A percentile compares a stretch with the other conserved stretches of the same genome.
Evolutionary conservation across 1,140 invertebrate species (phyloP).

Genomic region (Saccostrea echinata): DNA sequence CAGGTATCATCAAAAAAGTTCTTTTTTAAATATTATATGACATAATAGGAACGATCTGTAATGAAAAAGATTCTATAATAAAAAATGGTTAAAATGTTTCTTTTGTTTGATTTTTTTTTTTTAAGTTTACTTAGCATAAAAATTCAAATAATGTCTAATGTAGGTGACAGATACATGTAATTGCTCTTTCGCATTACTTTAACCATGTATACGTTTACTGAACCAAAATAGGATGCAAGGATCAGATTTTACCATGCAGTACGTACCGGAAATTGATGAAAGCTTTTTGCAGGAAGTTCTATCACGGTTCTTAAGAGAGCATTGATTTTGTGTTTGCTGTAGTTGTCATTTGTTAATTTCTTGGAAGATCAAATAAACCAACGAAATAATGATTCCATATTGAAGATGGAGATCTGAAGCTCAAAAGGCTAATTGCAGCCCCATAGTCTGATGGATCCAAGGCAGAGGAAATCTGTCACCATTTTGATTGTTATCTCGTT

Average conservation of each 20-base stretch:
- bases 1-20: no score
- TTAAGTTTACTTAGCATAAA: background rate
- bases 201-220: slow-evolving; percentile 4
- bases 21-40: no score
- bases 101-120: no score
- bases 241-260: slow-evolving; percentile 22
- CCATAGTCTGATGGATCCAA: background rate
- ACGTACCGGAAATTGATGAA: slow-evolving; percentile 32
- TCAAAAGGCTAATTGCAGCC: slow-evolving; percentile 36
- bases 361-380: slow-evolving; percentile 37
- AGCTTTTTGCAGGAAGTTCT: slow-evolving; percentile 27
- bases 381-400: slow-evolving; percentile 27
- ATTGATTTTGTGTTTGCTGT: slow-evolving; percentile 28
- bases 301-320: background rate
- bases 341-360: slow-evolving; percentile 39
- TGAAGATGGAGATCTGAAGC: slow-evolving; percentile 19
- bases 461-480: background rate
- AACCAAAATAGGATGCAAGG: slow-evolving; percentile 33
- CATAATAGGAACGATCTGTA: no score
- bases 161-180: slow-evolving; percentile 9
- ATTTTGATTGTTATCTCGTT: slow-evolving; percentile 10
- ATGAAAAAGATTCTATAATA: no score
- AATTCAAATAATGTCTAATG: background rate
- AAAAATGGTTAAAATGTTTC: no score
- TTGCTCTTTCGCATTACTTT: background rate